Evolutionary conservation across 2,888 invertebrate species (phyloP), one percentile per base, ranked within the genome.

Genomic region (Heliconius hortense): DNA sequence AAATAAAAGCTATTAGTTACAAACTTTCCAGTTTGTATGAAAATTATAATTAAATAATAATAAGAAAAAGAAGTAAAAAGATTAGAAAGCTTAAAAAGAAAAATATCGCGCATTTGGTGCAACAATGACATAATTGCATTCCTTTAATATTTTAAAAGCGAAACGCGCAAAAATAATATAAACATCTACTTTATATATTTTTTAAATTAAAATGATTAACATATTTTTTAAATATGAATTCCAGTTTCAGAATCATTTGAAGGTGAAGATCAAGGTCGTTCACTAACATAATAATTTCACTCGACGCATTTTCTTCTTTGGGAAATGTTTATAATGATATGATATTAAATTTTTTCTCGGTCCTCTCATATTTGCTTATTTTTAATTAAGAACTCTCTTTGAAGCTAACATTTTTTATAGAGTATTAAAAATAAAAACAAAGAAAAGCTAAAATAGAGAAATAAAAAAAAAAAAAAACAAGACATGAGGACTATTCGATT

Each of bases 321-420:
- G 21, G 21, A 31, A 63, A 24, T 15, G 15, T 5, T 15, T 66
- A 8, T 39, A 13, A 66, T 66, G 13, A 26, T 48, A 68, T 68
- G 28, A 68, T 53, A 21, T 68, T 48, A 26, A 39, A 1, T 11
- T 68, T 68, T 53, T 53, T 53, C 48, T 28, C 48, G 28, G 13
- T 13, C 64, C 48, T 67, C 67, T 68, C 48, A 28, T 48, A 53
- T 68, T 68, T 5, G 66, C 18, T 66, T 39, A 28, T 68, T 68
- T 68, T 28, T 68, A 68, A 53, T 68, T 28, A 68, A 68, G 64
- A 68, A 53, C 48, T 28, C 68, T 68, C 68, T 68, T 68, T 48
- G 68, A 68, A 28, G 48, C 4, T 5, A 28, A 2, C 28, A 53
- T 53, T 48, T 68, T 28, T 53, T 28, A 48, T 28, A 67, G 26